Conservation (phyloP, 2,113 vertebrate species). For the Pyxicephalus adspersus region DNA sequence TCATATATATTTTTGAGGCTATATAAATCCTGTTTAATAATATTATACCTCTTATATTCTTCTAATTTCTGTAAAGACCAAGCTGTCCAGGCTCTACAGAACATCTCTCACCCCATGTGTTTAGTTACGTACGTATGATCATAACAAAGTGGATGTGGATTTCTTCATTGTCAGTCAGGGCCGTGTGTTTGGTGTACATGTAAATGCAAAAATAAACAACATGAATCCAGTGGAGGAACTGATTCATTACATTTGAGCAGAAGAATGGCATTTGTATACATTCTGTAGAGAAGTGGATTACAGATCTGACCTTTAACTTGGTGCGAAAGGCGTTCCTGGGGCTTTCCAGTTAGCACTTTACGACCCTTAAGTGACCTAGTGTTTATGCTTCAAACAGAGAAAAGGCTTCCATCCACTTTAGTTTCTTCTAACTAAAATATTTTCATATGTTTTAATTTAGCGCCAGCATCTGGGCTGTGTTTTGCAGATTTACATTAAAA, state of each 20-base stretch:
- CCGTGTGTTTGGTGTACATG: constrained; percentile 43
- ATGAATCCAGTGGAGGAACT: constrained; percentile 51
- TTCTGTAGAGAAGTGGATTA: constrained; percentile 49
- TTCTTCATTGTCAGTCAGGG: constrained; percentile 45
- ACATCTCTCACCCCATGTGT: not conserved
- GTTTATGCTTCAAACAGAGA: constrained; percentile 53
- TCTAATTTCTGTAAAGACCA: no score
- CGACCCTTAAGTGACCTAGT: constrained; percentile 54
- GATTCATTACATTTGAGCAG: constrained; percentile 42
- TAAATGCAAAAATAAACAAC: constrained; percentile 52
- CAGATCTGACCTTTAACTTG: constrained; percentile 52
- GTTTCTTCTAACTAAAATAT: constrained; percentile 49
- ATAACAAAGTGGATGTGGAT: constrained; percentile 42
- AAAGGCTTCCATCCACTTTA: constrained; percentile 54
- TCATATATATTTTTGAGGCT: no score
- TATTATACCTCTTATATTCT: no score
- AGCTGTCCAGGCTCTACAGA: not conserved
- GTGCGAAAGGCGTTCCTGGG: constrained; percentile 45
- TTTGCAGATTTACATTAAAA: constrained; percentile 55
- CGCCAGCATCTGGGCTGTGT: constrained; percentile 40
- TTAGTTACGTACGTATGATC: constrained; percentile 22
- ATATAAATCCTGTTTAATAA: no score
- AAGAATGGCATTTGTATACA: constrained; percentile 53
- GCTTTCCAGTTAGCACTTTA: constrained; percentile 50
- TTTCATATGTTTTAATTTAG: constrained; percentile 29